phyloP scores from a whole-genome alignment of 2,888 invertebrate species.

The Rhingia rostrata region DNA sequence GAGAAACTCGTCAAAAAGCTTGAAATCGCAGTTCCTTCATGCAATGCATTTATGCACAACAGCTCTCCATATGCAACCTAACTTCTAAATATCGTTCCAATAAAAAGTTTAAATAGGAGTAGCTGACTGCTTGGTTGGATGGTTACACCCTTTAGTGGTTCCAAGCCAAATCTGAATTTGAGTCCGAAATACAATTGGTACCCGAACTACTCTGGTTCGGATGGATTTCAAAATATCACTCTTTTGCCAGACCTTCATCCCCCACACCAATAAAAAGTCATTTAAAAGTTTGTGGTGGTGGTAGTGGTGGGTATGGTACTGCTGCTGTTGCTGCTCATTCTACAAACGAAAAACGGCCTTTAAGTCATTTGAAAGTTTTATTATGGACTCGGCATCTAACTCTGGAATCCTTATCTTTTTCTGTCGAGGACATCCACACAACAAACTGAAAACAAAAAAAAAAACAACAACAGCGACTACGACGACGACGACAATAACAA shows the following conservation, averaged over 20 bases:
- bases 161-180: background rate
- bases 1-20: slow-evolving; percentile 31
- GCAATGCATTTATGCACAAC: slow-evolving; percentile 56
- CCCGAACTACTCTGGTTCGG: slow-evolving; percentile 48
- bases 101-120: slow-evolving; percentile 60
- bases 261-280: slow-evolving; percentile 55
- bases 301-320: too few relatives aligned
- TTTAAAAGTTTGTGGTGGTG: slow-evolving; percentile 60
- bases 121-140: slow-evolving; percentile 33
- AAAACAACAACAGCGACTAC: too few relatives aligned
- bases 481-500: slow-evolving; percentile 47
- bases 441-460: too few relatives aligned
- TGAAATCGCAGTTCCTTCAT: slow-evolving; percentile 10
- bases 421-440: background rate
- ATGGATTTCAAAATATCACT: slow-evolving; percentile 64
- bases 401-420: slow-evolving; percentile 50
- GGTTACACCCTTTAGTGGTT: slow-evolving; percentile 9
- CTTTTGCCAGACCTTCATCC: background rate
- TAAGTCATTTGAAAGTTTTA: slow-evolving; percentile 72
- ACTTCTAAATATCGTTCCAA: slow-evolving; percentile 44
- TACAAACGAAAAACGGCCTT: slow-evolving; percentile 58
- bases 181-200: slow-evolving; percentile 45
- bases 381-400: slow-evolving; percentile 57
- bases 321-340: background rate
- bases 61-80: background rate